Conservation (phyloP, 1,140 invertebrate genomes). For the Andricus grossulariae region DNA sequence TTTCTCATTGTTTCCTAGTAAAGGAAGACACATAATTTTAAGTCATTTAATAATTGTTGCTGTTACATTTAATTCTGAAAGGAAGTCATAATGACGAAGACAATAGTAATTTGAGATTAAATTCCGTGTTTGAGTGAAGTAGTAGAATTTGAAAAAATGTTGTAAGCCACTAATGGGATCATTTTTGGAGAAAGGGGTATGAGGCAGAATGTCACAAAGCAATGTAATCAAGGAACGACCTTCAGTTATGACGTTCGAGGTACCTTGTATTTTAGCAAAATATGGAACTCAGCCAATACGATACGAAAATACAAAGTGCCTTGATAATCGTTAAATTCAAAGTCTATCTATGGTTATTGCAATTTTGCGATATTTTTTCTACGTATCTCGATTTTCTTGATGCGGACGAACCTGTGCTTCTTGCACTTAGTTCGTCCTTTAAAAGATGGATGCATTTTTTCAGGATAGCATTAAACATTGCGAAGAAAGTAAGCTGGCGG, state of each 20-base stretch:
- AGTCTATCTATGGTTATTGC: background rate
- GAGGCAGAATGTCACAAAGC: background rate
- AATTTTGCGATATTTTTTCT: background rate
- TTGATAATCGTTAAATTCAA: constrained; percentile 16
- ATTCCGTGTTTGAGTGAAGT: too few relatives aligned
- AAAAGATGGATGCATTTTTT: constrained; percentile 31
- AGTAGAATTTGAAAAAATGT: too few relatives aligned
- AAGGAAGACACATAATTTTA: too few relatives aligned
- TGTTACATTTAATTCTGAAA: too few relatives aligned
- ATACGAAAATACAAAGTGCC: background rate
- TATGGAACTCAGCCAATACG: constrained; percentile 24
- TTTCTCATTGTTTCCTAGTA: too few relatives aligned
- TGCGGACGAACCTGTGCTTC: background rate
- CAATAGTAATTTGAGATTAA: too few relatives aligned
- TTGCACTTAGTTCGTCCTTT: background rate
- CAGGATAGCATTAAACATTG: constrained; percentile 23
- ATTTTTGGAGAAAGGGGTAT: background rate
- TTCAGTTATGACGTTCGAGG: constrained; percentile 5
- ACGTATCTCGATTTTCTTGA: background rate
- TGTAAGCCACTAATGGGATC: background rate
- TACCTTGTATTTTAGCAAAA: constrained; percentile 24
- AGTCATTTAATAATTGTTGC: too few relatives aligned
- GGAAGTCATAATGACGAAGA: too few relatives aligned
- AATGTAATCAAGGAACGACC: background rate
- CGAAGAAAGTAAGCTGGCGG: constrained; percentile 13